Conservation (phyloP, 2,797 vertebrate species). For the Chanos chanos region DNA sequence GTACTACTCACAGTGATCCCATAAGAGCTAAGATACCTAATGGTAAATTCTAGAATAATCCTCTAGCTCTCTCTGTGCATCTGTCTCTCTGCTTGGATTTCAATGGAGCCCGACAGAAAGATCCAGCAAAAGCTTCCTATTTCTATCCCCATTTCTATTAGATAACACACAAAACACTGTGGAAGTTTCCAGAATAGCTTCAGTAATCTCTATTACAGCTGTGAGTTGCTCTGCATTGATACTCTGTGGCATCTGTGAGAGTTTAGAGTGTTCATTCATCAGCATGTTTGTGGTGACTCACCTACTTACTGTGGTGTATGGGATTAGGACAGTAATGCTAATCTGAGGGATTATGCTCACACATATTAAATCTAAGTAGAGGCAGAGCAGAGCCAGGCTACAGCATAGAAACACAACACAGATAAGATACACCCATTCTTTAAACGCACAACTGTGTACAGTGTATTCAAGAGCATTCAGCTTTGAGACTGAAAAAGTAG, state of each 20-base stretch:
- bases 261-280: neutral
- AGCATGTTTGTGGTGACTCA: neutral
- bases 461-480: neutral
- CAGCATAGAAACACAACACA: neutral
- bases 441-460: neutral
- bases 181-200: neutral
- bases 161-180: too few species aligned
- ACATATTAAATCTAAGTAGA: too few species aligned
- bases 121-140: too few species aligned
- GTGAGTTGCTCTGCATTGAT: neutral
- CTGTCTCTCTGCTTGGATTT: too few species aligned
- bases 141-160: too few species aligned
- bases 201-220: neutral
- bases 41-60: conserved; percentile 16
- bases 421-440: too few species aligned
- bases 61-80: neutral
- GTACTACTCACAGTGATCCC: too few species aligned
- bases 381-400: neutral
- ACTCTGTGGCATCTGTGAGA: neutral
- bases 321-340: conserved; percentile 27
- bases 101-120: too few species aligned
- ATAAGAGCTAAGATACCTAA: too few species aligned
- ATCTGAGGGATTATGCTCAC: conserved; percentile 25
- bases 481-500: too few species aligned
- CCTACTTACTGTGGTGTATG: conserved; percentile 4